Base-by-base conservation (phyloP, 2,888 invertebrate genomes). In the Diplazon laetatorius region DNA sequence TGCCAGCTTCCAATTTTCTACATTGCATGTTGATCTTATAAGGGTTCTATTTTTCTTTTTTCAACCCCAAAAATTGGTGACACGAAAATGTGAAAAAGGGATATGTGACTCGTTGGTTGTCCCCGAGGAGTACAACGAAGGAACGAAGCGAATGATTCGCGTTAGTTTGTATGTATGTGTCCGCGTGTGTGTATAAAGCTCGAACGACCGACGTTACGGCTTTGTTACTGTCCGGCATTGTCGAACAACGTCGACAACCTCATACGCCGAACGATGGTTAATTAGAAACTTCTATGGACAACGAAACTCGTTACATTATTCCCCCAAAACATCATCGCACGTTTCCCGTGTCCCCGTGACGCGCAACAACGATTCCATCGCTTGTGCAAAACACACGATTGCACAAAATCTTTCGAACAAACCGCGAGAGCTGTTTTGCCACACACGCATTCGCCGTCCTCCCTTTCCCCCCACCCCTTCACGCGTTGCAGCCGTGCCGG, bases 231-330 rank as follows among this genome's bases (percentile, higher is more conserved):
- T 88, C 89, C 89, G 79, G 87, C 85, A 85, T 82, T 80, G 83
- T 82, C 46, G n/a, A n/a, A n/a, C n/a, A 68, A 71, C 63, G 48
- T 30, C 12, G 22, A 5, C 50, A 82, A 68, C 42, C 48, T 42
- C 71, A 52, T 71, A 50, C 60, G 76, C 80, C 78, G n/a, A 76
- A 82, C 82, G 81, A 78, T 84, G 89, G 87, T 90, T 91, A 91
- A 91, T 91, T 91, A 91, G 89, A 89, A 91, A 90, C 89, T 90
- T 89, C 83, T 82, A 84, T 83, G 80, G 57, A 57, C 74, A 75
- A 82, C 4, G 77, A 82, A 85, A 86, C 87, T 89, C 87, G 89
- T 90, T 91, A 90, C 89, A 90, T 91, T 90, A 91, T 91, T 89
- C 89, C n/a, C n/a, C n/a, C 4, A 88, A 86, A 89, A 85, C 86